phyloP scores from a whole-genome alignment of 2,888 invertebrate genomes.

The Drosophila bunnanda region DNA sequence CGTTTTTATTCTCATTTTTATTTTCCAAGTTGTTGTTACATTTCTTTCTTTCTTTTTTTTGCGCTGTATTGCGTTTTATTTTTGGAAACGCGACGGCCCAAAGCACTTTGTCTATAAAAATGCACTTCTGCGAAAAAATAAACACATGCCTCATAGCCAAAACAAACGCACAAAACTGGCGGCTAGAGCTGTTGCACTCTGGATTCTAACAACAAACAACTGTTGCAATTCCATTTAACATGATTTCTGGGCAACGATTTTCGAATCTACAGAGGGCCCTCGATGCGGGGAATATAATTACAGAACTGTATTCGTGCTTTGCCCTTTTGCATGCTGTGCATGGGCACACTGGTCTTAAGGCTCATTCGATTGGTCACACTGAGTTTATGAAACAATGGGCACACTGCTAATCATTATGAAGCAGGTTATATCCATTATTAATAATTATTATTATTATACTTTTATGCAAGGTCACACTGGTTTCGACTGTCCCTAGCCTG shows the following conservation, averaged over 20 bases:
- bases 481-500: not conserved
- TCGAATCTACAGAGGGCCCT: not conserved
- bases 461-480: not conserved
- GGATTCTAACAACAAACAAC: constrained; percentile 75
- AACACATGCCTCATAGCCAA: constrained; percentile 57
- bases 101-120: constrained; percentile 72
- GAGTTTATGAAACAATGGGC: too few relatives aligned
- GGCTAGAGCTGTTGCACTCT: constrained; percentile 14
- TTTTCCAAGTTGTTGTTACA: not conserved
- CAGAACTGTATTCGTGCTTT: too few relatives aligned
- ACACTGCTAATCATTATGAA: too few relatives aligned
- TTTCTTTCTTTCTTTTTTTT: constrained; percentile 12
- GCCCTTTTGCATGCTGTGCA: not conserved
- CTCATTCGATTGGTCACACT: not conserved
- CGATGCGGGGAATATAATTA: too few relatives aligned
- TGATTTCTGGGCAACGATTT: constrained; percentile 30
- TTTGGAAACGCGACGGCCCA: constrained; percentile 33
- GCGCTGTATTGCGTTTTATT: constrained; percentile 29
- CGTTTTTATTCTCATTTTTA: constrained; percentile 9
- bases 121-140: constrained; percentile 79
- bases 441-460: too few relatives aligned
- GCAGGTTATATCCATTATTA: too few relatives aligned
- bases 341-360: not conserved
- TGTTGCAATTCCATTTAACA: constrained; percentile 78
- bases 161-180: constrained; percentile 30